phyloP scores from a whole-genome alignment of 1,140 invertebrate genomes.

The Pentalonia nigronervosa region DNA sequence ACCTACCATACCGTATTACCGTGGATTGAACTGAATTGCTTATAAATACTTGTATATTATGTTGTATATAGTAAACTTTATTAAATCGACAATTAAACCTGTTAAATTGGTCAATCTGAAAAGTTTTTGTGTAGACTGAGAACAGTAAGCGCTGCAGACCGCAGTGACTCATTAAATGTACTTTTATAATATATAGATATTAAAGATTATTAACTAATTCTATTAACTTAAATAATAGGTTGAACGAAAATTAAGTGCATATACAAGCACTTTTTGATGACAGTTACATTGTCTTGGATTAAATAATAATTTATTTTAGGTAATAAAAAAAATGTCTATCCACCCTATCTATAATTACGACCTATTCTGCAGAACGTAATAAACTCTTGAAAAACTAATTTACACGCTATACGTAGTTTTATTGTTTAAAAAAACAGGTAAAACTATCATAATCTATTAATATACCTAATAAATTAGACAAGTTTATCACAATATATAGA shows the following conservation, averaged over 20 bases:
- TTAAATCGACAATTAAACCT: neutral
- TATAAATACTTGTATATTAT: neutral
- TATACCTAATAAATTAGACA: neutral
- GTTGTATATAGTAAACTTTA: neutral
- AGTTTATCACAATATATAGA: no score
- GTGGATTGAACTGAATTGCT: neutral
- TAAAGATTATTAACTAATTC: no score
- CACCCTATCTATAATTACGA: no score
- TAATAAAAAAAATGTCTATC: neutral
- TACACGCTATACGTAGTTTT: neutral
- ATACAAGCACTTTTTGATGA: no score
- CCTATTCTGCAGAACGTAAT: neutral
- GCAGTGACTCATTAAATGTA: neutral
- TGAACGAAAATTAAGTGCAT: no score
- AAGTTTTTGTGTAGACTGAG: no score
- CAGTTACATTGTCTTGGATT: neutral
- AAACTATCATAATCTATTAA: neutral
- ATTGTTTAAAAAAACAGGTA: neutral
- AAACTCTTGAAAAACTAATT: neutral
- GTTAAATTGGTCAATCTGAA: neutral
- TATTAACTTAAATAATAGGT: no score
- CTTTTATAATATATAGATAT: neutral
- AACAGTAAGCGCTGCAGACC: no score
- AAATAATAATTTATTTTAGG: neutral
- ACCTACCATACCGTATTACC: neutral